Evolutionary conservation across 2,797 vertebrate species (phyloP), one percentile per base, ranked within the genome.

Genomic region (Gephyroberyx darwinii): DNA sequence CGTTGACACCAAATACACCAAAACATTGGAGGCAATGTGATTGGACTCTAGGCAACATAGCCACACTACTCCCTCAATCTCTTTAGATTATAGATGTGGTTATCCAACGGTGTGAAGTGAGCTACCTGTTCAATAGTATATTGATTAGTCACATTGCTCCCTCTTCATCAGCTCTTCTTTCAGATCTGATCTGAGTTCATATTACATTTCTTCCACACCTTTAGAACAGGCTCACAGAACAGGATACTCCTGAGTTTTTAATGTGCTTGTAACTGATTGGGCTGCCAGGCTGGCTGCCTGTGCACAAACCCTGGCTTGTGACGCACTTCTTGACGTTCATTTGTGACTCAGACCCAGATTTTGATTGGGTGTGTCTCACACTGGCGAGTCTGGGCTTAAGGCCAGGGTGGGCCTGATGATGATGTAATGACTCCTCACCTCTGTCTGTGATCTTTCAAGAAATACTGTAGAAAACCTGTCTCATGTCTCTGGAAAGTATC

Each of bases 311-410:
- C 30, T 63, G 55, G 12, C 52, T 66, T 39, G 41, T 56, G 73
- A 69, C 65, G 84, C 82, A 73, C 39, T 55, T 58, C 30, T 37
- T 59, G 16, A 16, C 71, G 50, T 65, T 71, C n/a, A 65, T 65
- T 26, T 75, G 70, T 87, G 84, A 86, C 71, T 85, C 80, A 84
- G 71, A 66, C 81, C 65, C 53, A 71, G 52, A 57, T 39, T 80
- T 84, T 86, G 81, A 86, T 82, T 79, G 78, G 65, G 78, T 65
- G 67, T 65, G 66, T 75, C 37, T 69, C 20, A 65, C 54, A 19
- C 69, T 30, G 13, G 6, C 61, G 8, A 45, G 63, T 75, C 52
- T 71, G 60, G 64, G 50, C 61, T 72, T 22, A 64, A 65, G 8
- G 75, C 78, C 77, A 75, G 39, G 30, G 56, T 74, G 54, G 64